A percentile compares a stretch with the other conserved stretches of the same genome.
phyloP scores from a whole-genome alignment of 2,888 invertebrate species.

The Phlogophora meticulosa region DNA sequence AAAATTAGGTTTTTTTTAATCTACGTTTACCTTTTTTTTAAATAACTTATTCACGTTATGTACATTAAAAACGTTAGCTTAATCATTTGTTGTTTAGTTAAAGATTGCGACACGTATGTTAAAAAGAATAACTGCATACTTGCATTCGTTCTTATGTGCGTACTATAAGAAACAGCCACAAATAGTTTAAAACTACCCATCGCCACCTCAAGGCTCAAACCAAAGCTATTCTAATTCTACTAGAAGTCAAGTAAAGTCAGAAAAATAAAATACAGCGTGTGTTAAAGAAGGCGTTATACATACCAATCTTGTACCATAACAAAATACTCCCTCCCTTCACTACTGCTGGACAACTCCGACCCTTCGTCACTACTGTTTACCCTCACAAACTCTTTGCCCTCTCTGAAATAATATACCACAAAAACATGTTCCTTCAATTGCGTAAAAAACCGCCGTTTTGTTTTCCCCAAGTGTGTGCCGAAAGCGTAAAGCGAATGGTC shows the following conservation, averaged over 20 bases:
- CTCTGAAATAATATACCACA: slow-evolving; percentile 85
- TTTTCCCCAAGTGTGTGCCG: slow-evolving; percentile 63
- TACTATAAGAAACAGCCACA: slow-evolving; percentile 25
- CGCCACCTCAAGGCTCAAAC: slow-evolving; percentile 55
- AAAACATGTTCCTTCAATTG: slow-evolving; percentile 63
- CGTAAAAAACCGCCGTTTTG: slow-evolving; percentile 67
- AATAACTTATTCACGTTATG: too few relatives aligned
- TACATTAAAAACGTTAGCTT: too few relatives aligned
- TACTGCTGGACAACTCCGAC: slow-evolving; percentile 79
- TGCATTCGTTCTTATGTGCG: neutral
- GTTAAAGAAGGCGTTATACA: slow-evolving; percentile 77
- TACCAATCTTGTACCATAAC: slow-evolving; percentile 84
- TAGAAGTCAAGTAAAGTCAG: slow-evolving; percentile 42
- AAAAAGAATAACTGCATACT: too few relatives aligned
- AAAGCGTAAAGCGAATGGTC: slow-evolving; percentile 67
- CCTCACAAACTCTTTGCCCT: slow-evolving; percentile 82
- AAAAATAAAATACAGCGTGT: slow-evolving; percentile 55
- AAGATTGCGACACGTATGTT: too few relatives aligned
- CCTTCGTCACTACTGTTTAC: slow-evolving; percentile 86
- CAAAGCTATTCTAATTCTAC: slow-evolving; percentile 47
- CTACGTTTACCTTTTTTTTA: too few relatives aligned
- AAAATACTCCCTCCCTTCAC: slow-evolving; percentile 83
- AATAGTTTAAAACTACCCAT: slow-evolving; percentile 14
- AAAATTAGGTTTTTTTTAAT: neutral
- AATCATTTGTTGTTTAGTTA: too few relatives aligned